Evolutionary conservation across 2,113 vertebrate species (phyloP).

Genomic region (Pygoscelis antarcticus): DNA sequence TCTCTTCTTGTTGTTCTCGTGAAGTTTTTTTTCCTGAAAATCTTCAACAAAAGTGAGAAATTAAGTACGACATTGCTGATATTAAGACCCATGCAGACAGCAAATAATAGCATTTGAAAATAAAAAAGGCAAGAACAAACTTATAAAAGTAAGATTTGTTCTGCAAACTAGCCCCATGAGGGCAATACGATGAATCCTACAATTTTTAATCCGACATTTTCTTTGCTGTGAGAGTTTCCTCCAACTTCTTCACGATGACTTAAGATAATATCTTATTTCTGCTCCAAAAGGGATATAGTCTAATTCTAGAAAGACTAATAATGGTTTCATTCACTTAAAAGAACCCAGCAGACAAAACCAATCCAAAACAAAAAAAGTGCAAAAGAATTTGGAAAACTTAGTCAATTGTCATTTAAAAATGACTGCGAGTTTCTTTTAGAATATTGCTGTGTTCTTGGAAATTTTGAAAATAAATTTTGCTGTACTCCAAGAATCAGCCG

Average conservation of each 20-base stretch:
- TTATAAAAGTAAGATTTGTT: conserved; percentile 21
- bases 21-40: not conserved
- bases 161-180: not conserved
- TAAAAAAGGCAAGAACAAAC: not conserved
- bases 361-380: not conserved
- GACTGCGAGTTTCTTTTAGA: not conserved
- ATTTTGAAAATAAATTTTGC: not conserved
- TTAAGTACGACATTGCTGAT: not conserved
- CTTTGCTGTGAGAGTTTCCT: not conserved
- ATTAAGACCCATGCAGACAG: not conserved
- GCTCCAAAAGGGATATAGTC: not conserved
- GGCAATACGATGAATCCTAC: not conserved
- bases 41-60: not conserved
- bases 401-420: not conserved
- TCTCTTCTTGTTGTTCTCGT: not conserved
- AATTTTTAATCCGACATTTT: not conserved
- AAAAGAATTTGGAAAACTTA: not conserved
- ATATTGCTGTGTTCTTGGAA: not conserved
- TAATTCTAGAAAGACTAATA: not conserved
- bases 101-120: not conserved
- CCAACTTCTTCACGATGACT: not conserved
- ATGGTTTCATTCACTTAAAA: not conserved
- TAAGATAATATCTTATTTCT: conserved; percentile 3
- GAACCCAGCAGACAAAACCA: not conserved
- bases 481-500: not conserved